Conservation (phyloP, 2,797 vertebrate species). For the Propithecus perrieri region DNA sequence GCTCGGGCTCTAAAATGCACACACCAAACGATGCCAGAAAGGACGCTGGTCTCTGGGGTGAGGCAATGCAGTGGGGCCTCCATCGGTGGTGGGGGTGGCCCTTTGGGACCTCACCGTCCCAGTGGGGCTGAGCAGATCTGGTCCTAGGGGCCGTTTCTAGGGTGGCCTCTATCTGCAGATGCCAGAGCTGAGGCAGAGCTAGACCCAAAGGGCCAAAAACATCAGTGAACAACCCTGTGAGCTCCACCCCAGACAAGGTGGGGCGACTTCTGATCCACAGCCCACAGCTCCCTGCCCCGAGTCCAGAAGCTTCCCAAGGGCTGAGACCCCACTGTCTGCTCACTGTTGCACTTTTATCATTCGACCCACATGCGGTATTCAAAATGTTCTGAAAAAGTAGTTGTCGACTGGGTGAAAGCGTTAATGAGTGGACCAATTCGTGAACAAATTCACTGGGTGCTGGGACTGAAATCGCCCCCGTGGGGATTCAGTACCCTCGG, state of each 20-base stretch:
- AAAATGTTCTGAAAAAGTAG: not conserved
- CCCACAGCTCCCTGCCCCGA: not conserved
- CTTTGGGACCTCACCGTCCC: not conserved
- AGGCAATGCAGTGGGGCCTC: not conserved
- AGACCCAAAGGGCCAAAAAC: rapidly evolving
- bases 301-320: not conserved
- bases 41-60: not conserved
- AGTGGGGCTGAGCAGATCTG: rapidly evolving
- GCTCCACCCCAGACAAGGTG: not conserved
- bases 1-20: not conserved
- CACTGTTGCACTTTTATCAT: too few species aligned
- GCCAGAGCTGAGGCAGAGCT: not conserved
- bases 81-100: rapidly evolving
- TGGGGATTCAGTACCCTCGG: rapidly evolving
- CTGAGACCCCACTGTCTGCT: not conserved
- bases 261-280: not conserved
- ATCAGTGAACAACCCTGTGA: rapidly evolving
- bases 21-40: rapidly evolving
- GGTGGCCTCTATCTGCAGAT: not conserved
- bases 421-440: not conserved
- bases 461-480: rapidly evolving
- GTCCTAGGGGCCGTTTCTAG: not conserved
- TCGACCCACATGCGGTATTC: rapidly evolving
- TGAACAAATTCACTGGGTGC: rapidly evolving
- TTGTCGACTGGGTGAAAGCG: too few species aligned